Evolutionary conservation across 1,140 invertebrate species (phyloP).

Genomic region (Drosophila subobscura): DNA sequence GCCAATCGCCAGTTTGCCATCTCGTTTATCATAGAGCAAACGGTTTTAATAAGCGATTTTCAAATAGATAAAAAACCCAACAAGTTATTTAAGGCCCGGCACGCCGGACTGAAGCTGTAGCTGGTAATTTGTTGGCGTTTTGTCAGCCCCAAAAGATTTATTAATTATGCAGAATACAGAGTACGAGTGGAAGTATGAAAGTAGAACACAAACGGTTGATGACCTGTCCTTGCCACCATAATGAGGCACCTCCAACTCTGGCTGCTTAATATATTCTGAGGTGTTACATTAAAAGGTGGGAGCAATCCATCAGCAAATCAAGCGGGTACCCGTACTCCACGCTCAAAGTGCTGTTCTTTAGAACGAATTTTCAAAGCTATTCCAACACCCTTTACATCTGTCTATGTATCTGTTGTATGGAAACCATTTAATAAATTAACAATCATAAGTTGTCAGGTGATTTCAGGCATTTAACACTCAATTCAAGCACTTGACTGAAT

Average conservation of each 20-base stretch:
- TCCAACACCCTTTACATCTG: too few relatives aligned
- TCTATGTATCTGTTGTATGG: too few relatives aligned
- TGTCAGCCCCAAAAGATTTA: constrained; percentile 63
- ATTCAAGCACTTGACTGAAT: constrained; percentile 31
- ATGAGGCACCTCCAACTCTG: neutral
- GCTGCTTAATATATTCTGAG: neutral
- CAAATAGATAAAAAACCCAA: constrained; percentile 70
- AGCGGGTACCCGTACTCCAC: neutral
- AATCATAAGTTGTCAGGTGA: constrained; percentile 22
- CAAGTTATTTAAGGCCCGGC: constrained; percentile 69
- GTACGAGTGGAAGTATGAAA: constrained; percentile 27
- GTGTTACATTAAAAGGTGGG: neutral
- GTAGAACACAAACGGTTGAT: constrained; percentile 42
- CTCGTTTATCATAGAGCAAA: constrained; percentile 73
- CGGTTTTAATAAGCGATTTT: constrained; percentile 77
- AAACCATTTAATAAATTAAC: neutral
- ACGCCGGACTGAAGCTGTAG: constrained; percentile 1
- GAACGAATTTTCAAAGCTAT: too few relatives aligned
- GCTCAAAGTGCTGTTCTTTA: too few relatives aligned
- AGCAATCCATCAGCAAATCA: neutral
- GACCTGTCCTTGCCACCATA: constrained; percentile 49
- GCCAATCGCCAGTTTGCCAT: constrained; percentile 62
- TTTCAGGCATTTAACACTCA: constrained; percentile 24
- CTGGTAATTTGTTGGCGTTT: constrained; percentile 76
- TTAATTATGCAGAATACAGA: constrained; percentile 66